These are phyloP conservation scores for Rosalia funebris DNA, from an alignment of 2,888 invertebrate species.

Conservation along the genomic window DNA sequence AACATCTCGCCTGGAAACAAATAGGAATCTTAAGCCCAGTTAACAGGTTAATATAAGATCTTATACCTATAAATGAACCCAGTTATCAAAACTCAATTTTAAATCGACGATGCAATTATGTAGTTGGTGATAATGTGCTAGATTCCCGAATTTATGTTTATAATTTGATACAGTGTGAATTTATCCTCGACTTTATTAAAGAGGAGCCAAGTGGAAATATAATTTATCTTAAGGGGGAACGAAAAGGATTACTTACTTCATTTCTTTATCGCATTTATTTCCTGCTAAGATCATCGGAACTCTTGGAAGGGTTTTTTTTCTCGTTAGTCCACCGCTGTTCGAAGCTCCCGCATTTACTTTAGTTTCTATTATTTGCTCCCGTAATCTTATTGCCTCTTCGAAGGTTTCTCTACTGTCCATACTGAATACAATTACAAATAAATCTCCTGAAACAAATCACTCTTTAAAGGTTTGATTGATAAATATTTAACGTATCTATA, in stretches of 20 bases:
- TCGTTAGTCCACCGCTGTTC: constrained; percentile 64
- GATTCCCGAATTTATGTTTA: no score
- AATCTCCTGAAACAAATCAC: constrained; percentile 55
- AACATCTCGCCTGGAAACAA: no score
- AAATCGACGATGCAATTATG: no score
- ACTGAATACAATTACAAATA: constrained; percentile 83
- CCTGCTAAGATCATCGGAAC: constrained; percentile 90
- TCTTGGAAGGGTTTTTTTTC: constrained; percentile 72
- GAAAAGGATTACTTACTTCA: constrained; percentile 69
- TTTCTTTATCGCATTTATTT: constrained; percentile 86
- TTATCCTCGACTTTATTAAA: neutral
- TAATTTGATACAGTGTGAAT: no score
- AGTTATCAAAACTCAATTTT: no score
- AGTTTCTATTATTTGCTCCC: constrained; percentile 86
- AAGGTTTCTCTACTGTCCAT: constrained; percentile 87
- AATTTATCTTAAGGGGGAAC: neutral
- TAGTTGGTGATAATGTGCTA: no score
- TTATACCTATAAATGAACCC: no score
- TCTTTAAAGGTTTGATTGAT: constrained; percentile 3
- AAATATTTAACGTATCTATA: constrained; percentile 1
- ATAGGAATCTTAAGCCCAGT: no score
- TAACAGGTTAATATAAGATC: no score
- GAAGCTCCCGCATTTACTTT: constrained; percentile 78
- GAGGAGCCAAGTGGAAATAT: neutral
- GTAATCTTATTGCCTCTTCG: constrained; percentile 82